Evolutionary conservation across 1,140 invertebrate genomes (phyloP).

Genomic region (Drosophila ananassae): DNA sequence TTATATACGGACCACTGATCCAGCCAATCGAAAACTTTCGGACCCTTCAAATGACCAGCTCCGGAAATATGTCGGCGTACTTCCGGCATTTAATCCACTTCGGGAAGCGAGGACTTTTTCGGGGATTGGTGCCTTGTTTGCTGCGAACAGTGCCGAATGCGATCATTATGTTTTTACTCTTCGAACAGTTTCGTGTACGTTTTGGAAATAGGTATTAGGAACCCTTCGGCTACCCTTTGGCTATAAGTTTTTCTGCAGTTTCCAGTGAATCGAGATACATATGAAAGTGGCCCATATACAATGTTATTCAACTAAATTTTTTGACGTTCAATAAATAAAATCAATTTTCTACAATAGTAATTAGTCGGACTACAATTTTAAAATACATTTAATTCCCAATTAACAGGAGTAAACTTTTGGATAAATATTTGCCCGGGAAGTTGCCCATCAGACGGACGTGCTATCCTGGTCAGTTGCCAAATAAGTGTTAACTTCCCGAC

Average conservation of each 20-base stretch:
- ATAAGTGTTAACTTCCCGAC: conserved; percentile 30
- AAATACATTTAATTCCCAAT: not conserved
- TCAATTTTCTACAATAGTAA: too few species aligned
- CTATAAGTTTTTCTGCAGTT: not conserved
- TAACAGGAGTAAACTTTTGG: not conserved
- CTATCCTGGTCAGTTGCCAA: conserved; percentile 19
- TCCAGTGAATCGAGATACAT: not conserved
- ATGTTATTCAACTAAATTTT: not conserved
- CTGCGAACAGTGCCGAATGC: conserved; percentile 50
- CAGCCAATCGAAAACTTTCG: conserved; percentile 61
- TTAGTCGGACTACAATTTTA: too few species aligned
- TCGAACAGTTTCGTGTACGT: conserved; percentile 51
- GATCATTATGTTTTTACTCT: conserved; percentile 49
- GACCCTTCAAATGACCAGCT: conserved; percentile 42
- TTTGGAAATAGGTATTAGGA: conserved; percentile 38
- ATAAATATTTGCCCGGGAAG: not conserved
- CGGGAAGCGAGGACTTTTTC: conserved; percentile 48
- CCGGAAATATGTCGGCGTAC: not conserved
- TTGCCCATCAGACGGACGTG: not conserved
- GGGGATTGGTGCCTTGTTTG: conserved; percentile 48
- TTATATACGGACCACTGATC: conserved; percentile 37
- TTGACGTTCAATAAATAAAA: not conserved
- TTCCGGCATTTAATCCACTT: conserved; percentile 32
- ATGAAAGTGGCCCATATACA: not conserved
- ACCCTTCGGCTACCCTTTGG: not conserved